Evolutionary conservation across 2,888 invertebrate species (phyloP).

Genomic region (Nephrotoma flavescens): DNA sequence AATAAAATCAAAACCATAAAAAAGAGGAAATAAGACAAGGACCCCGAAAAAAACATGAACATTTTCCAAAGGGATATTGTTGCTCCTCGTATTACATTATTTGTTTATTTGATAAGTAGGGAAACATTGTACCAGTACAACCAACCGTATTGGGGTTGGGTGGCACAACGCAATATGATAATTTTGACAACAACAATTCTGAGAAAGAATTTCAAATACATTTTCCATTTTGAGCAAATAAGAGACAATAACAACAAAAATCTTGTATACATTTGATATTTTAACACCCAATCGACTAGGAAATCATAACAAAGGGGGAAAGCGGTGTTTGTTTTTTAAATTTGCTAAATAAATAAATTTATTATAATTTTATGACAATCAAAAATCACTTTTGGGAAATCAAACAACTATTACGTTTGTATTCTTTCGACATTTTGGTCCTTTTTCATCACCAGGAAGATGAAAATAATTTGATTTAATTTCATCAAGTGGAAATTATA

Average conservation of each 20-base stretch:
- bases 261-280: neutral
- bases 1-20: neutral
- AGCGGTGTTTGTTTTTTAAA: neutral
- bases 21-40: neutral
- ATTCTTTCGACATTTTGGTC: neutral
- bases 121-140: neutral
- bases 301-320: neutral
- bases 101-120: neutral
- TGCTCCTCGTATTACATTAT: neutral
- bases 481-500: neutral
- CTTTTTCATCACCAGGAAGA: neutral
- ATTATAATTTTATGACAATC: neutral
- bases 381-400: neutral
- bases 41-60: neutral
- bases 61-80: neutral
- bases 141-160: neutral
- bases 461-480: neutral
- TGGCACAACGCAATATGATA: neutral
- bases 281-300: neutral
- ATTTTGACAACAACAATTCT: neutral
- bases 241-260: neutral
- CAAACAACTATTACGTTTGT: neutral
- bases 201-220: neutral
- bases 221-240: neutral
- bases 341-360: neutral